Evolutionary conservation across 2,113 vertebrate species (phyloP).

Genomic region (Tympanuchus pallidicinctus): DNA sequence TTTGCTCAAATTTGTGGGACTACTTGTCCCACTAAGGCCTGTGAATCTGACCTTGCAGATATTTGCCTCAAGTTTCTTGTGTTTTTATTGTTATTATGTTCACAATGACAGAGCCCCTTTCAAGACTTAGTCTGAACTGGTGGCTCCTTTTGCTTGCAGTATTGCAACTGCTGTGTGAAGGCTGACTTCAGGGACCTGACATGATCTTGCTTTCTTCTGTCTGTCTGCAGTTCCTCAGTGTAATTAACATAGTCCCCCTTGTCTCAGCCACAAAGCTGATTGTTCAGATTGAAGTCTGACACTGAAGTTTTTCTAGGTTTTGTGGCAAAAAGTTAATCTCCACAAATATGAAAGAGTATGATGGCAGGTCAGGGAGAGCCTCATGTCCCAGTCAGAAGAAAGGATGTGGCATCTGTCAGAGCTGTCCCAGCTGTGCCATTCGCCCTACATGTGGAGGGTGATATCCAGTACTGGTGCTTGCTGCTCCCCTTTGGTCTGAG

Average conservation of each 20-base stretch:
- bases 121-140: neutral
- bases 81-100: neutral
- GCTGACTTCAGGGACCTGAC: neutral
- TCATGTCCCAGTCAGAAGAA: neutral
- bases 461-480: neutral
- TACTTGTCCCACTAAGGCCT: neutral
- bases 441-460: fast-evolving
- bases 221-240: neutral
- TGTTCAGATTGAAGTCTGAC: neutral
- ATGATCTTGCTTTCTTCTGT: neutral
- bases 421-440: neutral
- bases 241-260: neutral
- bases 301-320: neutral
- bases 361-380: neutral
- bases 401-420: neutral
- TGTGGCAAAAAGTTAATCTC: neutral
- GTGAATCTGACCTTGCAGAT: neutral
- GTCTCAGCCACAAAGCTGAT: neutral
- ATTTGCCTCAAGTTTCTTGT: slow-evolving; percentile 35
- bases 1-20: neutral
- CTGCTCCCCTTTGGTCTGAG: neutral
- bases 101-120: neutral
- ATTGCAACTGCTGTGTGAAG: neutral
- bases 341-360: fast-evolving
- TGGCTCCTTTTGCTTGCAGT: neutral